phyloP scores from a whole-genome alignment of 2,797 vertebrate species.

The Brachymystax lenok region DNA sequence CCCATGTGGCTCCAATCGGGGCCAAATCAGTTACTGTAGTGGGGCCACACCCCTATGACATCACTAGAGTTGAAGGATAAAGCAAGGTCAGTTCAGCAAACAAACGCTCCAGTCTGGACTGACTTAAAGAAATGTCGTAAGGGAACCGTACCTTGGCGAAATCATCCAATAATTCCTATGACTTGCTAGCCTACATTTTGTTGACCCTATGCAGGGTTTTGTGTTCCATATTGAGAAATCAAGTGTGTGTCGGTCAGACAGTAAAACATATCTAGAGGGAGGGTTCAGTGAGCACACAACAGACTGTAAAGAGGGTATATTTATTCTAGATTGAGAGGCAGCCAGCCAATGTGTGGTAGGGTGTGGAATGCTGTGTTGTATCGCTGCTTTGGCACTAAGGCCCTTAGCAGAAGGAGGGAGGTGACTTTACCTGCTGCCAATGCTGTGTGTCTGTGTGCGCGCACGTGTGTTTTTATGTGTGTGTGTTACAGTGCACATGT shows the following conservation, averaged over 20 bases:
- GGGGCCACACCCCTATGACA: conserved; percentile 50
- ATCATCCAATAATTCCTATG: neutral
- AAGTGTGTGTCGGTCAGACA: neutral
- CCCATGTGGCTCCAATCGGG: conserved; percentile 25
- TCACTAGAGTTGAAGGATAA: conserved; percentile 28
- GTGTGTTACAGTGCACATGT: neutral
- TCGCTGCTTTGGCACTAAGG: neutral
- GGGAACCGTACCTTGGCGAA: neutral
- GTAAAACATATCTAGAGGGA: conserved; percentile 10
- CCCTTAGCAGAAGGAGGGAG: conserved; percentile 7
- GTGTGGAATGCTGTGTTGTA: neutral
- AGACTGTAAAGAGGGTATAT: conserved; percentile 11
- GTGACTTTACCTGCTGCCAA: neutral
- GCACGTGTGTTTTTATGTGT: neutral
- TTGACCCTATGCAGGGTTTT: neutral
- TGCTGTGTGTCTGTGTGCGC: too few species aligned
- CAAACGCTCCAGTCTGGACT: conserved; percentile 18
- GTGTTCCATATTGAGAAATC: conserved; percentile 1
- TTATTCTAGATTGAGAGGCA: neutral
- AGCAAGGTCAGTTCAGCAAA: conserved; percentile 25
- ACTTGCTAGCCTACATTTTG: neutral
- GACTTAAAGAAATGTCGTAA: neutral
- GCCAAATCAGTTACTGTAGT: conserved; percentile 17
- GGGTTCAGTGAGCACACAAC: neutral
- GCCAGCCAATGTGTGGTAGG: neutral